Conservation (phyloP, 2,888 invertebrate genomes). For the Dyspetes luteomarginatus region DNA sequence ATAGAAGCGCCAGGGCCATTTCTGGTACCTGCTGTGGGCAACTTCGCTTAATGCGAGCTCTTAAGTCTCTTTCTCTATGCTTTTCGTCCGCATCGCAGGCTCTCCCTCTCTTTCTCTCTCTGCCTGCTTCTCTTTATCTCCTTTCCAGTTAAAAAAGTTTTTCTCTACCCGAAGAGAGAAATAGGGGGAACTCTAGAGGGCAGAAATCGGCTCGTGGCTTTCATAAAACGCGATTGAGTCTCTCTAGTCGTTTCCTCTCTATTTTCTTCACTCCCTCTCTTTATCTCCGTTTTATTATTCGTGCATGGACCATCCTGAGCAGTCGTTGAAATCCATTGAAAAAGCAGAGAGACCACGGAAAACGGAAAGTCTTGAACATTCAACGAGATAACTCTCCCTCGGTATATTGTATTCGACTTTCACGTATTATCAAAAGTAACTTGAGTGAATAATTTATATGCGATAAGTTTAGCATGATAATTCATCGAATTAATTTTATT, state of each 20-base stretch:
- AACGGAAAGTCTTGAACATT: too few relatives aligned
- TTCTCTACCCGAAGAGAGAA: neutral
- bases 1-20: neutral
- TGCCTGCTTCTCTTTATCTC: constrained; percentile 34
- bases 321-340: constrained; percentile 31
- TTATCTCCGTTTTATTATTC: constrained; percentile 8
- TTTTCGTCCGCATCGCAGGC: neutral
- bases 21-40: constrained; percentile 21
- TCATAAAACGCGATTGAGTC: constrained; percentile 51
- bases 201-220: constrained; percentile 29
- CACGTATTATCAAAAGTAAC: neutral
- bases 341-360: neutral
- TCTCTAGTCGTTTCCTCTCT: constrained; percentile 17
- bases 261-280: constrained; percentile 3
- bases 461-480: neutral
- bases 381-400: constrained; percentile 26
- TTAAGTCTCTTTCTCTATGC: constrained; percentile 17
- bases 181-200: neutral
- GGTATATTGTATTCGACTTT: constrained; percentile 37
- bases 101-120: neutral
- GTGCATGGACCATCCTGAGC: neutral
- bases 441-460: neutral
- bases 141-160: constrained; percentile 42
- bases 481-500: too few relatives aligned
- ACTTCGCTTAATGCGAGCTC: constrained; percentile 48